Base-by-base conservation (phyloP, 1,140 invertebrate genomes). In the Microvelia longipes region DNA sequence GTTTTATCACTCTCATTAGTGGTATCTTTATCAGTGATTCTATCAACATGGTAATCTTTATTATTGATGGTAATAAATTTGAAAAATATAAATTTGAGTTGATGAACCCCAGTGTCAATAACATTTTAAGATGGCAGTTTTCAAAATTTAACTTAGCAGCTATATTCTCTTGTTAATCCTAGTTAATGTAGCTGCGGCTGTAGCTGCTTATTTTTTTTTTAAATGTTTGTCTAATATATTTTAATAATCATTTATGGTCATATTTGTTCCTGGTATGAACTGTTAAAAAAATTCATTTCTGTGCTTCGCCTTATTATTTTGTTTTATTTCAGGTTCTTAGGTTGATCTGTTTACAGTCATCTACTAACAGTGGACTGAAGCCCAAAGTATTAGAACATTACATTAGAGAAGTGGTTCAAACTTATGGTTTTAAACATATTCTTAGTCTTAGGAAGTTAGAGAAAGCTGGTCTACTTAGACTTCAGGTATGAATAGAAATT, bases 301-400 rank as follows among this genome's bases (percentile, higher is more conserved):
- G n/a, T n/a, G n/a, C n/a, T n/a, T n/a, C n/a, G n/a, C n/a, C n/a
- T n/a, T 24, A 29, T 30, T 68, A 14, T 26, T 29, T 2, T 35
- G 19, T 69, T 11, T 50, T 11, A 50, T 50, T 50, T 29, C 74
- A 85, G 84, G 82, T 98, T 2, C 79, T 98, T 19, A 83, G 94
- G 61, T 80, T 98, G 1, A 88, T 98, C 66, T 94, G 93, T 77
- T 85, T 96, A 68, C 93, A 96, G 80, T 94, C 91, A 73, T 82
- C 88, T 19, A 90, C 90, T 14, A 92, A 91, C 69, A 91, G 91
- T 71, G 96, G 96, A 0, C 82, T 98, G 0, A 96, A 96, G 77
- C 88, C 85, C 26, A 96, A 96, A 81, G 82, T 92, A 1, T 77
- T 97, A 26, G 94, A 96, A 75, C 88, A 91, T 78, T 98, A 98